phyloP scores from a whole-genome alignment of 2,888 invertebrate genomes.

The Tribolium freemani region DNA sequence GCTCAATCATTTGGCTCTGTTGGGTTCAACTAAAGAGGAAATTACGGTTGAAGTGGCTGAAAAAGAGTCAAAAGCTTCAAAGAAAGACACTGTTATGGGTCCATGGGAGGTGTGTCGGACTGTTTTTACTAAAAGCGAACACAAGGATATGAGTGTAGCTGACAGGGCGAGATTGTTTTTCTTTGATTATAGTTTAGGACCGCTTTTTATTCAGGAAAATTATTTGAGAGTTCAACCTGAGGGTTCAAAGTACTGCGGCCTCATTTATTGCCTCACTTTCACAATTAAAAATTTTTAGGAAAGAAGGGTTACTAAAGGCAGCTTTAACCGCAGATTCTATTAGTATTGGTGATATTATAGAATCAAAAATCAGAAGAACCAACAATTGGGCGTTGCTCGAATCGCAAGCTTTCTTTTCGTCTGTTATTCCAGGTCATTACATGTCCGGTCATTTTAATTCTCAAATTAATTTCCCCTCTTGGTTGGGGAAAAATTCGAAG shows the following conservation, averaged over 20 bases:
- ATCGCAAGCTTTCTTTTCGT: conserved; percentile 87
- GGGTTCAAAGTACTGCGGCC: conserved; percentile 73
- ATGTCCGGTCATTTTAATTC: conserved; percentile 85
- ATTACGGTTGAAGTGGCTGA: conserved; percentile 71
- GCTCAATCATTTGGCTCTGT: conserved; percentile 89
- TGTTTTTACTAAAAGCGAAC: conserved; percentile 87
- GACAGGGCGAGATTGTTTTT: conserved; percentile 95
- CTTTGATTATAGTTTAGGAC: conserved; percentile 96
- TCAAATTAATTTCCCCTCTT: conserved; percentile 92
- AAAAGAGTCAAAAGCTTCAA: conserved; percentile 72
- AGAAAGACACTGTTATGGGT: conserved; percentile 90
- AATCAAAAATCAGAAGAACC: conserved; percentile 82
- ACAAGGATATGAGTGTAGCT: conserved; percentile 81
- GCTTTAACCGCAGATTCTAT: conserved; percentile 89
- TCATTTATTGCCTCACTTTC: too few species aligned
- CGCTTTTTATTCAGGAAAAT: conserved; percentile 98
- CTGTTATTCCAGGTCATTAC: conserved; percentile 89
- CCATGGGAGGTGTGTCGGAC: conserved; percentile 94
- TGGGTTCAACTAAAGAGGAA: conserved; percentile 74
- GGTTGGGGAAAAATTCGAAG: conserved; percentile 97
- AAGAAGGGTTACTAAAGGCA: conserved; percentile 70
- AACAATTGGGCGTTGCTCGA: conserved; percentile 93
- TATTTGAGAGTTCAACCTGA: conserved; percentile 87
- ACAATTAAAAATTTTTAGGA: conserved; percentile 20
- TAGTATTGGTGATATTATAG: conserved; percentile 88